Conservation (phyloP, 2,113 vertebrate genomes). For the Hyperopisus bebe region DNA sequence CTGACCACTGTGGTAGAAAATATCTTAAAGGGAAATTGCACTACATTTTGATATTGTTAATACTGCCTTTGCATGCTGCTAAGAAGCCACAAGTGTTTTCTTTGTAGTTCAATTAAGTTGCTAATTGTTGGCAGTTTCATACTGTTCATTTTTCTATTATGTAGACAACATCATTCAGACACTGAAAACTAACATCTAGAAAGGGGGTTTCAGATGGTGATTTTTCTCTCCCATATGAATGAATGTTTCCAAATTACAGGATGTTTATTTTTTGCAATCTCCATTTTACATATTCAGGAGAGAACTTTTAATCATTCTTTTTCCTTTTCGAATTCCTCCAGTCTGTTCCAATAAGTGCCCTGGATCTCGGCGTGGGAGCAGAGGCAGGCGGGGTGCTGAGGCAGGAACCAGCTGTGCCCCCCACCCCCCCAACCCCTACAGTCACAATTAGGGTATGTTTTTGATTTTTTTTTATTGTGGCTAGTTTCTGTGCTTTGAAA, state of each 20-base stretch:
- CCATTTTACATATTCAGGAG: background rate
- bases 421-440: conserved; percentile 65
- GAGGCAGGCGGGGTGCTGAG: conserved; percentile 52
- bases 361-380: conserved; percentile 73
- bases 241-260: background rate
- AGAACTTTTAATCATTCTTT: background rate
- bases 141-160: background rate
- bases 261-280: background rate
- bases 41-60: background rate
- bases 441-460: conserved; percentile 81
- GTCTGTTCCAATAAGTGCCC: conserved; percentile 77
- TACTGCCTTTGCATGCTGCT: background rate
- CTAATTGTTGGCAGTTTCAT: background rate
- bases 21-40: background rate
- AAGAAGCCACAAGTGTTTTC: background rate
- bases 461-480: background rate
- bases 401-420: conserved; percentile 58
- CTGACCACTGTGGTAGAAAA: background rate
- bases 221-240: background rate
- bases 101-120: background rate
- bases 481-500: background rate
- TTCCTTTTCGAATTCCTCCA: conserved; percentile 35
- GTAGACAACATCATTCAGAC: background rate
- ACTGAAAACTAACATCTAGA: background rate
- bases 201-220: background rate